Base-by-base conservation (phyloP, 2,113 vertebrate species). In the Xiphorhynchus elegans region DNA sequence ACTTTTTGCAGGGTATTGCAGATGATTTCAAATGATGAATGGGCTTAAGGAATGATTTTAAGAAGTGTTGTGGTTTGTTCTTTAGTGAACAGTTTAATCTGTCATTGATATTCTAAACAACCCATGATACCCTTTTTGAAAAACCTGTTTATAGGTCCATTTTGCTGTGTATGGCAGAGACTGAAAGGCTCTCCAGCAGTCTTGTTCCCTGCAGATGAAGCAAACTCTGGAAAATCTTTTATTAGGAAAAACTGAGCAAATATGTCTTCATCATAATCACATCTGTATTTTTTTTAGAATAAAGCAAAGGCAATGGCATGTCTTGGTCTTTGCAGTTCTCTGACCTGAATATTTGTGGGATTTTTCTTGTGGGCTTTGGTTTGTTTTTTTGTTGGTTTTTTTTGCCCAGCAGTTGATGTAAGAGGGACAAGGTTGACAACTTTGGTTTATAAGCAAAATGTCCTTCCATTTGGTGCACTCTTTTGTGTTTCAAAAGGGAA, bases 201-300 rank as follows among this genome's bases (percentile, higher is more conserved):
- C 37, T 29, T 0, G 31, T 31, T 73, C 31, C 46, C 26, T 85
- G 37, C 14, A 79, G 50, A 66, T 88, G 37, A 83, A 72, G 42
- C 42, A 91, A 87, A 55, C 18, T 4, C 1, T 69, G 33, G 23
- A 50, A 79, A 35, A 50, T 50, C 10, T 39, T 80, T 39, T 69
- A 29, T 91, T 94, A 49, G 42, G 56, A 87, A 87, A 60, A 93
- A n/a, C 29, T 62, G 29, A 47, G 70, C 18, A 44, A 69, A 88
- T 89, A 53, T 59, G 26, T 69, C 46, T 68, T 82, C 53, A 25
- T 56, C 25, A 3, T 60, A 49, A 68, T 76, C 17, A 31, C 13
- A 18, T 64, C 37, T 66, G 10, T 49, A 33, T 40, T 68, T 93
- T 77, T 93, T 77, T 68, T 66, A 70, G 29, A 70, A 33, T 68